phyloP scores from a whole-genome alignment of 2,113 vertebrate species.

The Rhea pennata region DNA sequence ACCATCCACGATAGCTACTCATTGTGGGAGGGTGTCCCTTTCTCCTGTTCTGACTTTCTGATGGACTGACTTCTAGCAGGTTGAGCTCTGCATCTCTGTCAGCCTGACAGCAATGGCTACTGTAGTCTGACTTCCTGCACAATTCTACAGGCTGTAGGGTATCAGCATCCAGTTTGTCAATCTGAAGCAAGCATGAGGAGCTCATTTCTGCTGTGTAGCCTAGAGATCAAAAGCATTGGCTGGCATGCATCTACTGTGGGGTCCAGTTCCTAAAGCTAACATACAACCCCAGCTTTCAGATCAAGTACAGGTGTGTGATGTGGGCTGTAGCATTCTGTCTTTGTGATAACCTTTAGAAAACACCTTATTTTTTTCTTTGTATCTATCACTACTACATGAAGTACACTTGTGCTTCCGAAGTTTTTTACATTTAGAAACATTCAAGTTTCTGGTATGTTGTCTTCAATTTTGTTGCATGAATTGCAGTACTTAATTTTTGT shows the following conservation, averaged over 20 bases:
- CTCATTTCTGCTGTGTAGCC: neutral
- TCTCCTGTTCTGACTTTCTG: neutral
- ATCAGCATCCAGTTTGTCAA: neutral
- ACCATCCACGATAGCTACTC: neutral
- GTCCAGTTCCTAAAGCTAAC: neutral
- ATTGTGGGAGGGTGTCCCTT: neutral
- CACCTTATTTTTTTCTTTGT: neutral
- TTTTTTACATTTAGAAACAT: neutral
- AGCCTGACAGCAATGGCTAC: neutral
- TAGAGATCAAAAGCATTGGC: neutral
- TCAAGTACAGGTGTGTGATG: neutral
- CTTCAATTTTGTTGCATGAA: neutral
- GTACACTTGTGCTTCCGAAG: fast-evolving
- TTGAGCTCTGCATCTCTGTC: neutral
- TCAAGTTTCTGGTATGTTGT: neutral
- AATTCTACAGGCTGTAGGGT: neutral
- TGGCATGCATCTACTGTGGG: neutral
- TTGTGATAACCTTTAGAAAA: neutral
- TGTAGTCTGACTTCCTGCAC: neutral
- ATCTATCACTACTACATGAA: neutral
- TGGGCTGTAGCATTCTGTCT: neutral
- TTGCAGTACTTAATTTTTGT: neutral
- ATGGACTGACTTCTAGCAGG: neutral
- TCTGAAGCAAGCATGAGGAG: neutral
- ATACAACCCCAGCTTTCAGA: neutral